A percentile compares a stretch with the other conserved stretches of the same genome.
Evolutionary conservation across 2,113 vertebrate genomes (phyloP).

Genomic region (Polypterus bichir): DNA sequence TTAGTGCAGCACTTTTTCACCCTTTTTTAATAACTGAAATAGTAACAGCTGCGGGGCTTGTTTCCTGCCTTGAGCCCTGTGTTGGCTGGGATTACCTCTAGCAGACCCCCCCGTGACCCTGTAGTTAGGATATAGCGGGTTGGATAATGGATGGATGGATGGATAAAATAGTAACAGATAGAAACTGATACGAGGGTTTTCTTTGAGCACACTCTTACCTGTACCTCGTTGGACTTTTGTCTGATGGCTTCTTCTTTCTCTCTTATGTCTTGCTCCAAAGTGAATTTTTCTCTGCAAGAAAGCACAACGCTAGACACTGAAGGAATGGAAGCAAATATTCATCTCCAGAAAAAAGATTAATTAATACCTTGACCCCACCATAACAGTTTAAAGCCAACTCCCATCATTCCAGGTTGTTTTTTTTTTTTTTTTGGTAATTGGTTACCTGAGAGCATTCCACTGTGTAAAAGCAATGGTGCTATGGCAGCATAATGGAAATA

Average conservation of each 20-base stretch:
- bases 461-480: conserved; percentile 49
- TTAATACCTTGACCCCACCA: too few relatives aligned
- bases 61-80: too few relatives aligned
- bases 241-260: conserved; percentile 86
- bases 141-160: too few relatives aligned
- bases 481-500: conserved; percentile 47
- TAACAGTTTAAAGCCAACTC: background rate
- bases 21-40: too few relatives aligned
- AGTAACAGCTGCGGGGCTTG: too few relatives aligned
- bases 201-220: conserved; percentile 51
- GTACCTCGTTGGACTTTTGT: conserved; percentile 80
- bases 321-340: too few relatives aligned
- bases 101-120: too few relatives aligned
- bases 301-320: background rate
- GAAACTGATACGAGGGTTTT: background rate
- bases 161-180: too few relatives aligned
- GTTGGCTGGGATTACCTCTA: too few relatives aligned
- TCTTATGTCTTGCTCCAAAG: conserved; percentile 85
- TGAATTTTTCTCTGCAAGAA: conserved; percentile 73
- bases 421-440: background rate
- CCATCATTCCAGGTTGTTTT: background rate
- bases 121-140: too few relatives aligned
- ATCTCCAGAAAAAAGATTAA: too few relatives aligned
- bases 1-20: too few relatives aligned
- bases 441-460: conserved; percentile 50